Evolutionary conservation across 2,888 invertebrate species (phyloP), one percentile per base, ranked within the genome.

Genomic region (Scaptomyza caliginosa): DNA sequence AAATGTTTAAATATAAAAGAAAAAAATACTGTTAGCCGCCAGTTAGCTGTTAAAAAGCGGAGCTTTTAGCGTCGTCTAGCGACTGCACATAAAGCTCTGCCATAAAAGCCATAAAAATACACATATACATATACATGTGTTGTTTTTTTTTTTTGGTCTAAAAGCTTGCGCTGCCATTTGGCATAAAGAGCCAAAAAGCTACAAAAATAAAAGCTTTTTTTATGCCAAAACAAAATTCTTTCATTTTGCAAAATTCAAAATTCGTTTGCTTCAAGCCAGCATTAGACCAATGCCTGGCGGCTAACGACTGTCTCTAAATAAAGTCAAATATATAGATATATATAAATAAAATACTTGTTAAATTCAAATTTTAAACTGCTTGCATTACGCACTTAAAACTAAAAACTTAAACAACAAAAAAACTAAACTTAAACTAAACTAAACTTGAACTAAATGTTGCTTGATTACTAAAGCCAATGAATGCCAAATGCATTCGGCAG

Each of bases 31-130:
- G 52, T 72, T 77, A 64, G 75, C 70, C 63, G 74, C 56, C 56
- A 54, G 51, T 42, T 16, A 59, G 40, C 32, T 32, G 38, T 59
- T 39, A 10, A 52, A 52, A 19, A 59, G 79, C 63, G 60, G 58
- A 80, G 77, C 77, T 81, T 80, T 80, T 80, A 77, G 81, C 74
- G 76, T 58, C 77, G 70, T 57, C 74, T 80, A 77, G 81, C 77
- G 81, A 39, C 55, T 77, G 76, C 81, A 80, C 36, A 76, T 80
- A 76, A 76, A 80, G 76, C 77, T 76, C 62, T 77, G 73, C 68
- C 56, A 24, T n/a, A 40, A 26, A 45, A 34, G 50, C 56, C 48
- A 57, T 57, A 52, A 51, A 67, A 32, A n/a, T n/a, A n/a, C n/a
- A n/a, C n/a, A n/a, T n/a, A n/a, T n/a, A n/a, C n/a, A n/a, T n/a